phyloP scores from a whole-genome alignment of 2,888 invertebrate species.

The Dysmachus trigonus region DNA sequence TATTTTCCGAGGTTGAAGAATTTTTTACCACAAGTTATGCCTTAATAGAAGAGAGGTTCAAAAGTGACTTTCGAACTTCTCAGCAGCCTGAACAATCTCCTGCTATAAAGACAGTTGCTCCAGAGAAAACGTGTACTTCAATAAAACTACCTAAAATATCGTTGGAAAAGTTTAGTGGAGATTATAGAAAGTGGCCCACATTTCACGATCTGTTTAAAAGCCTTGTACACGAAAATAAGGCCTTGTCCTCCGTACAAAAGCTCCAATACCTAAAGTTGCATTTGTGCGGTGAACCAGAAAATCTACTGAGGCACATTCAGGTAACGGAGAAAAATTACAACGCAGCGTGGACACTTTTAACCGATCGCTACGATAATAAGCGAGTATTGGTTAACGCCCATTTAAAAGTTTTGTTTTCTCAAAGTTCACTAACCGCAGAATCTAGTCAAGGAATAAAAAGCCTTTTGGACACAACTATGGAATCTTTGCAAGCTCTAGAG shows the following conservation, averaged over 20 bases:
- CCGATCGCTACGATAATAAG: constrained; percentile 45
- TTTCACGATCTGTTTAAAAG: not conserved
- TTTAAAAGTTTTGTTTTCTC: constrained; percentile 31
- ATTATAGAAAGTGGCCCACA: constrained; percentile 39
- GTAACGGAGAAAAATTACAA: not conserved
- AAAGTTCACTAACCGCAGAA: not conserved
- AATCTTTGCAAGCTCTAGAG: too few relatives aligned
- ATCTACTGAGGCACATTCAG: too few relatives aligned
- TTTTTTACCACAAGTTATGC: too few relatives aligned
- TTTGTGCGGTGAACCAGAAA: too few relatives aligned
- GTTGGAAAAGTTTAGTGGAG: constrained; percentile 33
- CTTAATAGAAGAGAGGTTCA: too few relatives aligned
- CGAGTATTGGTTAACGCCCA: constrained; percentile 40
- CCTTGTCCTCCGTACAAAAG: constrained; percentile 22
- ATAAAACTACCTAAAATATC: not conserved
- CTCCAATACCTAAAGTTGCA: not conserved
- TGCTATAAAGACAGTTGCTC: too few relatives aligned
- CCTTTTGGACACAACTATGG: too few relatives aligned
- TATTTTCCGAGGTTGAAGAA: too few relatives aligned
- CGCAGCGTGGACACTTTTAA: constrained; percentile 25
- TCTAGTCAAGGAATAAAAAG: constrained; percentile 32
- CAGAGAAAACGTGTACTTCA: not conserved
- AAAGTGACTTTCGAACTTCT: too few relatives aligned
- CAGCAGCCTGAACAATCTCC: too few relatives aligned
- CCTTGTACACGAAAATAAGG: not conserved